Base-by-base conservation (phyloP, 30 jellyfish, hydroid and myxozoan genomes). In the Hydractinia symbiolongicarpus region DNA sequence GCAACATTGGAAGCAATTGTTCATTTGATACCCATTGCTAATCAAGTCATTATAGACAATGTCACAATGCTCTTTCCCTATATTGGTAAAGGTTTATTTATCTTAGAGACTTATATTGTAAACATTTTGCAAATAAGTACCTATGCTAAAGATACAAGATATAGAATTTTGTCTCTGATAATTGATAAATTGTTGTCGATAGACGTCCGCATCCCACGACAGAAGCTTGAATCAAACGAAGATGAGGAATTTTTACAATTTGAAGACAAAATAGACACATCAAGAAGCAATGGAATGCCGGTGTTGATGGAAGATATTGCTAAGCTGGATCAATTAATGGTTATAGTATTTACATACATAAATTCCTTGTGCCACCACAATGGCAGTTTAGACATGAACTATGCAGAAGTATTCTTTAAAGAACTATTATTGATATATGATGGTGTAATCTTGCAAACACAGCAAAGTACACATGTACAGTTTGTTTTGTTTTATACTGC, bases 401-500 rank as follows among this genome's bases (percentile, higher is more conserved):
- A n/a, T 6, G 74, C 52, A n/a, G 74, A 64, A 64, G 2, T 64
- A n/a, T 51, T 64, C 16, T 64, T 64, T 51, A 64, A 64, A 64
- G 74, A 64, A 64, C 16, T 64, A 64, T 64, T 64, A 51, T n/a
- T 6, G 7, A 51, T 64, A 9, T 64, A 64, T 13, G 40, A 44
- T 64, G 74, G 74, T 6, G 74, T 64, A 44, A 64, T 64, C 9
- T 64, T 64, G 40, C 19, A 64, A 51, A 64, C 74, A 64, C 74
- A 64, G 16, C 74, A 64, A 64, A 64, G 74, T 51, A n/a, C 40
- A 13, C 74, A 64, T 64, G 74, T 64, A n/a, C 74, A 64, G 74
- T 64, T 64, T 64, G 74, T 64, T 64, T n/a, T 64, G 40, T 64
- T 64, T 64, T 64, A 64, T 64, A 51, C 74, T 64, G 74, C 74